A percentile compares a stretch with the other conserved stretches of the same genome.
These are phyloP conservation scores for Neoseiulus cucumeris DNA, from an alignment of 1,140 invertebrate species.

Conservation along the genomic window DNA sequence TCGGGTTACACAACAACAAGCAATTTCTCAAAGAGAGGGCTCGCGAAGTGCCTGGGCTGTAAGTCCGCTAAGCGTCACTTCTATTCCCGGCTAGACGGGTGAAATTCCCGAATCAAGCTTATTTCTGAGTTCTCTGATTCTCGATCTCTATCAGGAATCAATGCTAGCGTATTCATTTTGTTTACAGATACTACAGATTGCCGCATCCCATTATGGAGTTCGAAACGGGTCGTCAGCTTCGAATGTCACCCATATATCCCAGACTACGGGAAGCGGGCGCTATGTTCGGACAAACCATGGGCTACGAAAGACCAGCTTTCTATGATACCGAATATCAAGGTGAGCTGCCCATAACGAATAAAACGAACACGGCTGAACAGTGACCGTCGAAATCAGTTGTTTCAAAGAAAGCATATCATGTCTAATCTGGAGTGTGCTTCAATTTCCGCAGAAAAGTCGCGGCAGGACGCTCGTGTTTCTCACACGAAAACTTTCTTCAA, in stretches of 20 bases:
- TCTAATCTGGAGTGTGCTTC: background rate
- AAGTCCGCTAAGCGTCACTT: no score
- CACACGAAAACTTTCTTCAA: constrained; percentile 36
- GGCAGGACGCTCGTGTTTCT: constrained; percentile 22
- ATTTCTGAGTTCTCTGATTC: no score
- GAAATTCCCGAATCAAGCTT: no score
- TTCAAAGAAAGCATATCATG: background rate
- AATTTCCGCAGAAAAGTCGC: constrained; percentile 17
- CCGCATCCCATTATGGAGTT: constrained; percentile 58
- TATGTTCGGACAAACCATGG: constrained; percentile 95
- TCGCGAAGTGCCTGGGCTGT: constrained; percentile 68
- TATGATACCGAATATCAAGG: constrained; percentile 40
- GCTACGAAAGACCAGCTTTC: constrained; percentile 86
- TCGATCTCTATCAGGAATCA: no score
- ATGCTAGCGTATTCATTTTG: no score
- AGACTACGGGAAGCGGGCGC: constrained; percentile 71
- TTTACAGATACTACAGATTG: constrained; percentile 45
- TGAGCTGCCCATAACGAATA: no score
- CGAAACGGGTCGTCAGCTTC: constrained; percentile 63
- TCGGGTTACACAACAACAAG: constrained; percentile 84
- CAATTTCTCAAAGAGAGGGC: constrained; percentile 80
- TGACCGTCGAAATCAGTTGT: background rate
- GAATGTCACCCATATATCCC: constrained; percentile 91
- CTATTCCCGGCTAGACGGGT: no score
- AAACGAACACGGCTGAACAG: no score